phyloP scores from a whole-genome alignment of 2,797 vertebrate species.

The Cyclura pinguis region DNA sequence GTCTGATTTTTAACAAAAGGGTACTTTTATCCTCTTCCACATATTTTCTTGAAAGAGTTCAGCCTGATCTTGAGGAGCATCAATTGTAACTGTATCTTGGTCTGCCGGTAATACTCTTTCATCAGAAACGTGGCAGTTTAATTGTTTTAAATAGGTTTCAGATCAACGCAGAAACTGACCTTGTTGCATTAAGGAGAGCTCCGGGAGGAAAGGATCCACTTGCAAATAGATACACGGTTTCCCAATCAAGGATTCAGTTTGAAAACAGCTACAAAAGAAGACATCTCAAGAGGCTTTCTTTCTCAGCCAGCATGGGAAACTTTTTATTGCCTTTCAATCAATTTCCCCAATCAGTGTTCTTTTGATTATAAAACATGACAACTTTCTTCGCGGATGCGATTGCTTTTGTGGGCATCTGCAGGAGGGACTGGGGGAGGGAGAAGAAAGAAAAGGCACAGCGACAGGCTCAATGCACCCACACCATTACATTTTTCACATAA shows the following conservation, averaged over 20 bases:
- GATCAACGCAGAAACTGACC: slow-evolving; percentile 60
- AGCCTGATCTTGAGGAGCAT: slow-evolving; percentile 10
- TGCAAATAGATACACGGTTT: slow-evolving; percentile 43
- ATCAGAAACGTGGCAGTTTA: slow-evolving; percentile 29
- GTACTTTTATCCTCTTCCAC: slow-evolving; percentile 40
- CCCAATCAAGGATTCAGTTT: slow-evolving; percentile 39
- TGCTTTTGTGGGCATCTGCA: slow-evolving; percentile 53
- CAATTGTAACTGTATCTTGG: slow-evolving; percentile 45
- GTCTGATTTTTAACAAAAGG: neutral
- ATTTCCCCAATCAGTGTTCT: neutral
- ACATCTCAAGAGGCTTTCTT: slow-evolving; percentile 43
- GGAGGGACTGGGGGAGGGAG: slow-evolving; percentile 40
- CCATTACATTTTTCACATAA: neutral
- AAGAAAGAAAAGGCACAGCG: slow-evolving; percentile 5
- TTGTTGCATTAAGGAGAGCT: slow-evolving; percentile 68
- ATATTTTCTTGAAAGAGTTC: slow-evolving; percentile 53
- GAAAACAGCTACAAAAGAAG: slow-evolving; percentile 27
- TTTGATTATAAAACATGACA: slow-evolving; percentile 13
- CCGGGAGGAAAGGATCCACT: slow-evolving; percentile 48
- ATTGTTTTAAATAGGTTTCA: slow-evolving; percentile 63
- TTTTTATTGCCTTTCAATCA: slow-evolving; percentile 53
- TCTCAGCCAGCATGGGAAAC: slow-evolving; percentile 56
- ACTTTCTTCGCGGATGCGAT: neutral
- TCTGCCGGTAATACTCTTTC: neutral
- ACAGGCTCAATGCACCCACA: neutral